phyloP scores from a whole-genome alignment of 2,797 vertebrate species.

The Anguilla pacifica region DNA sequence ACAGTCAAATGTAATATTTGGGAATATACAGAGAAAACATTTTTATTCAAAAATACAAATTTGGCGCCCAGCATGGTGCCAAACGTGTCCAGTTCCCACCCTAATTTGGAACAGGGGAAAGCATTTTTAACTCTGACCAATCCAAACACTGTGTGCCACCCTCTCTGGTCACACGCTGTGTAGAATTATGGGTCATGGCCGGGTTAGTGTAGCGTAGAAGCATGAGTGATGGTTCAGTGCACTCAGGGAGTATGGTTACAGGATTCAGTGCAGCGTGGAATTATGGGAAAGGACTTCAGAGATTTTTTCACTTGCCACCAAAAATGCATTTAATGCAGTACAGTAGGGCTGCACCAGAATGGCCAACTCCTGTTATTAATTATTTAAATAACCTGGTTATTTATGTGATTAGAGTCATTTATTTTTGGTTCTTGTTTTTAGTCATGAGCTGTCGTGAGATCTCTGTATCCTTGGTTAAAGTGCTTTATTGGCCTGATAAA shows the following conservation, averaged over 20 bases:
- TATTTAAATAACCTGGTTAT: neutral
- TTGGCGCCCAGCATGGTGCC: too few relatives aligned
- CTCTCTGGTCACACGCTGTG: neutral
- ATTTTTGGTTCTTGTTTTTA: neutral
- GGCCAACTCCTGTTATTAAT: neutral
- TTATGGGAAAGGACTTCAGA: neutral
- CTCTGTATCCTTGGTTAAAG: neutral
- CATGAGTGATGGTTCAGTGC: neutral
- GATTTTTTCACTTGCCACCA: neutral
- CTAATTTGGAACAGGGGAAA: neutral
- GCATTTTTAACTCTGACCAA: neutral
- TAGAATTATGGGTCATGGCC: neutral
- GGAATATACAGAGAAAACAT: neutral
- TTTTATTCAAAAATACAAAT: neutral
- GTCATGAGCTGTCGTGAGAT: neutral
- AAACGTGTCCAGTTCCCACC: neutral
- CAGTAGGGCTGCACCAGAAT: neutral
- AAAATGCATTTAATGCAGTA: neutral
- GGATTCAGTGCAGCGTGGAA: neutral
- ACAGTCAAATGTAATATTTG: neutral
- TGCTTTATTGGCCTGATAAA: neutral
- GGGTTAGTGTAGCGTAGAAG: neutral
- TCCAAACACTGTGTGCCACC: neutral
- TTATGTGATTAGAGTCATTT: too few relatives aligned
- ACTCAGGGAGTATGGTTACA: neutral